phyloP scores from a whole-genome alignment of 1,140 invertebrate genomes.

The Ctenoplectra terminalis region DNA sequence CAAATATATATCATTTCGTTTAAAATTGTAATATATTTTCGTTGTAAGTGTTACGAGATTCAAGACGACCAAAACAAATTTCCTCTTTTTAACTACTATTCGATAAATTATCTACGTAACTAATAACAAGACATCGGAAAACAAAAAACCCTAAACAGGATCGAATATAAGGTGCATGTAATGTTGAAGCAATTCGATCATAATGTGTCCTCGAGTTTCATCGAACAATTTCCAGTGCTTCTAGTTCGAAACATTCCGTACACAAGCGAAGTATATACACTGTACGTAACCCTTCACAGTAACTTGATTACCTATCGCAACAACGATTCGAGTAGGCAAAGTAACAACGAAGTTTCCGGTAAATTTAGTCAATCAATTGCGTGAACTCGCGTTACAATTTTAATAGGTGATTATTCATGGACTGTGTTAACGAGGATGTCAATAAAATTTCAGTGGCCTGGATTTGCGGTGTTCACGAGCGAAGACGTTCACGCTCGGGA shows the following conservation, averaged over 20 bases:
- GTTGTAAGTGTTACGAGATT: no score
- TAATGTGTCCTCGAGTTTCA: background rate
- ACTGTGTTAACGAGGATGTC: no score
- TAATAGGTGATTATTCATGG: background rate
- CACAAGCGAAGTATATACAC: background rate
- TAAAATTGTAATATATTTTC: no score
- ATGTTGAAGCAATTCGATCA: background rate
- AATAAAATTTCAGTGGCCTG: background rate
- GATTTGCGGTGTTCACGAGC: background rate
- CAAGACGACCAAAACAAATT: no score
- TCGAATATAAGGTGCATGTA: background rate
- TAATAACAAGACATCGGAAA: no score
- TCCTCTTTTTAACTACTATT: no score
- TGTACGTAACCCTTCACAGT: no score
- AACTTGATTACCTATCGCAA: background rate
- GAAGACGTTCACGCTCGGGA: background rate
- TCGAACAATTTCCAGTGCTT: background rate
- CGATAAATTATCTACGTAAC: no score
- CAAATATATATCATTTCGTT: no score
- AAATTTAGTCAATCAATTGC: background rate
- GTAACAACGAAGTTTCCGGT: background rate
- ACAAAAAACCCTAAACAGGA: no score
- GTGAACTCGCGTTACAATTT: background rate
- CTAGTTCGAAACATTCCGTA: background rate
- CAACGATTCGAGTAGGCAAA: slow-evolving; percentile 3